phyloP scores from a whole-genome alignment of 2,888 invertebrate species.

The Acrobasis repandana region DNA sequence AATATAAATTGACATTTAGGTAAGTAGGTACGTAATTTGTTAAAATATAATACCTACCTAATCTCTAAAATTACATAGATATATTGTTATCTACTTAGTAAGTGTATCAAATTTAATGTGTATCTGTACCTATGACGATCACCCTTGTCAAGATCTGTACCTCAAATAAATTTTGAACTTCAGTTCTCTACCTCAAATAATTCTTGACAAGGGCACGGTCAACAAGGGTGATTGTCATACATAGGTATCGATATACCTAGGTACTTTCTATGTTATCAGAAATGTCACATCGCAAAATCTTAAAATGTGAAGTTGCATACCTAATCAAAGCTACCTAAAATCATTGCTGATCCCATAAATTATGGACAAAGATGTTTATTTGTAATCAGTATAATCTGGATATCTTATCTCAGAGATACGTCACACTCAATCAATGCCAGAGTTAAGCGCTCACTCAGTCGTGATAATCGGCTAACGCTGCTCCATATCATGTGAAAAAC shows the following conservation, averaged over 20 bases:
- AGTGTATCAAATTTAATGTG: not conserved
- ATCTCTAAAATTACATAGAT: not conserved
- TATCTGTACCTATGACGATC: not conserved
- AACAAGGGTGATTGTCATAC: no score
- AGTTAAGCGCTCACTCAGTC: slow-evolving; percentile 56
- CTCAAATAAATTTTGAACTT: no score
- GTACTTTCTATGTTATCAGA: slow-evolving; percentile 1
- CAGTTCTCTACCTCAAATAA: no score
- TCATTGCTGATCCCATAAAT: slow-evolving; percentile 40
- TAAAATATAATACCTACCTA: no score
- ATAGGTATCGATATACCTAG: not conserved
- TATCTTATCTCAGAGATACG: slow-evolving; percentile 67
- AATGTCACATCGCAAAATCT: not conserved
- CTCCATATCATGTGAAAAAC: slow-evolving; percentile 50
- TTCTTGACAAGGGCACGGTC: no score
- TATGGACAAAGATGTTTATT: slow-evolving; percentile 42
- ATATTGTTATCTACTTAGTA: not conserved
- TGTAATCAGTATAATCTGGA: slow-evolving; percentile 64
- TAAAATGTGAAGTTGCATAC: not conserved
- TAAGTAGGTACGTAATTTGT: not conserved
- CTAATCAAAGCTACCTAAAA: slow-evolving; percentile 10
- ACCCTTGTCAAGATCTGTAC: not conserved
- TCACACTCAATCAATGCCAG: slow-evolving; percentile 80
- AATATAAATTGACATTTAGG: not conserved
- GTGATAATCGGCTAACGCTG: slow-evolving; percentile 49